Evolutionary conservation across 92 coral and sea anemone genomes (phyloP).

Genomic region (Hydrozoanthus gracilis): DNA sequence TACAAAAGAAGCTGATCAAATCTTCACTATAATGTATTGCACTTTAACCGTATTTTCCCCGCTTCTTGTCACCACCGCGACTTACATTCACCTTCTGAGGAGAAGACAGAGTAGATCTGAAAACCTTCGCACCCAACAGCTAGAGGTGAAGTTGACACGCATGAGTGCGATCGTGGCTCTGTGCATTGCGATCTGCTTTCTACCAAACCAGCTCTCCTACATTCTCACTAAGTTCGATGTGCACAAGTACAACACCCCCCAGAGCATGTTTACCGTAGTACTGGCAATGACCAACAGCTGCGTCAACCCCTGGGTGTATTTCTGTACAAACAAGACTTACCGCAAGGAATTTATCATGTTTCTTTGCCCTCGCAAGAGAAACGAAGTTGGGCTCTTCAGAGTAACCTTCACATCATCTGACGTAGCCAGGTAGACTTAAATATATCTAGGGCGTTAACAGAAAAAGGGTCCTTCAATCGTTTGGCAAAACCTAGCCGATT

Average conservation of each 20-base stretch:
- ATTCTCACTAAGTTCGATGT: constrained; percentile 40
- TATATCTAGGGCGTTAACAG: too few species aligned
- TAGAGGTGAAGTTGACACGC: constrained; percentile 36
- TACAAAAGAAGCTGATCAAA: constrained; percentile 23
- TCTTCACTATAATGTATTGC: constrained; percentile 33
- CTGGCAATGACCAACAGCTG: constrained; percentile 40
- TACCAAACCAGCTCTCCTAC: constrained; percentile 39
- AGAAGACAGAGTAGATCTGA: constrained; percentile 10
- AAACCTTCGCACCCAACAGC: constrained; percentile 14
- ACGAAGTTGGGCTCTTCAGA: constrained; percentile 14
- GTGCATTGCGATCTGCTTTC: constrained; percentile 18
- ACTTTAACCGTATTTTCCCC: constrained; percentile 25
- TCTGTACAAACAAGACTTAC: constrained; percentile 27
- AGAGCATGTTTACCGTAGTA: constrained; percentile 26
- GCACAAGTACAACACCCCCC: constrained; percentile 36
- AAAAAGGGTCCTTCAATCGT: too few species aligned
- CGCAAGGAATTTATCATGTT: constrained; percentile 8
- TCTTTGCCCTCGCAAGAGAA: constrained; percentile 33
- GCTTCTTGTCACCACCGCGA: constrained; percentile 18
- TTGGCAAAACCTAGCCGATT: too few species aligned
- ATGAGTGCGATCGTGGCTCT: constrained; percentile 42
- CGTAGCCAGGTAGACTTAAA: not conserved
- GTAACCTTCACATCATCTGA: not conserved
- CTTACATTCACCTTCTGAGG: constrained; percentile 32
- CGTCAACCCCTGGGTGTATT: constrained; percentile 46